Conservation (phyloP, 1,140 invertebrate species). For the Magallana angulata region DNA sequence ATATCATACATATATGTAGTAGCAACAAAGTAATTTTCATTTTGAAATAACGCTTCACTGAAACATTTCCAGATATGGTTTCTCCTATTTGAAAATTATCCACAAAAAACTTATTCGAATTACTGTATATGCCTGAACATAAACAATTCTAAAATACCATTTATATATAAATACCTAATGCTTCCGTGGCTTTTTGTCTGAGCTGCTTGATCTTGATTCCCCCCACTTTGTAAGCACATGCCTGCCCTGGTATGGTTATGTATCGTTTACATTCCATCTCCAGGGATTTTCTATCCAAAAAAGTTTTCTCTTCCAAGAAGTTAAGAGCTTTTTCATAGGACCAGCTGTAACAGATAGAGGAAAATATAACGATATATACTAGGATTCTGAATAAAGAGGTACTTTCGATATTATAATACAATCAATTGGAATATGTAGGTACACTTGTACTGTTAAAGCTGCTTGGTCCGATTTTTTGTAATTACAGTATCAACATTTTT, state of each 20-base stretch:
- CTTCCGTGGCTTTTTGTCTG: constrained; percentile 70
- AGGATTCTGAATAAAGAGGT: neutral
- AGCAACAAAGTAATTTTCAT: neutral
- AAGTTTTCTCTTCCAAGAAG: constrained; percentile 32
- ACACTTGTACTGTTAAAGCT: no score
- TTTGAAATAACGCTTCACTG: no score
- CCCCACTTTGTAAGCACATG: constrained; percentile 79
- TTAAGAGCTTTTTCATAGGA: constrained; percentile 37
- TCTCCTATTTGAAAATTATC: no score
- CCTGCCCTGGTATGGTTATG: constrained; percentile 52
- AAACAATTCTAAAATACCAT: no score
- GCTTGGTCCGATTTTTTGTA: no score
- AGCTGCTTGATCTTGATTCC: constrained; percentile 78
- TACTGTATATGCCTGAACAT: no score
- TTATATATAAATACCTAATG: constrained; percentile 65
- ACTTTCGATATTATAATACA: no score
- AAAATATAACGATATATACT: neutral
- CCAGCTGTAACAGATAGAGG: constrained; percentile 8
- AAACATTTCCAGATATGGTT: no score
- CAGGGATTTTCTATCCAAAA: neutral
- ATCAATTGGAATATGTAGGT: no score
- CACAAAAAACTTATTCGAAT: no score
- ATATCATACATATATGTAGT: neutral
- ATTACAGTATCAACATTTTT: no score
- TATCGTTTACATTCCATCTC: constrained; percentile 27